phyloP scores from a whole-genome alignment of 2,888 invertebrate genomes.

The Helobdella robusta region DNA sequence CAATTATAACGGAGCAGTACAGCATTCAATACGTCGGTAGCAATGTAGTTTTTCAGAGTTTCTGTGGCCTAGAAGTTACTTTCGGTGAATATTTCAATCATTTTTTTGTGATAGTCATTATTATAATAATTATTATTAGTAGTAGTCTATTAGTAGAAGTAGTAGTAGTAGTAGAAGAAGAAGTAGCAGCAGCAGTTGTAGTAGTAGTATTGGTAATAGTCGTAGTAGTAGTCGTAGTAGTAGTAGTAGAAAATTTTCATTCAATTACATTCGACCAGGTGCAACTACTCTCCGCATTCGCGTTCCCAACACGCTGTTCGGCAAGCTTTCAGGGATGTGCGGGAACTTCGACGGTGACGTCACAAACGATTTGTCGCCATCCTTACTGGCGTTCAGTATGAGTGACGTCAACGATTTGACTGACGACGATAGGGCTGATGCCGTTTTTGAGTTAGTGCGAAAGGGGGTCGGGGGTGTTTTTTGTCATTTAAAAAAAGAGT shows the following conservation, averaged over 20 bases:
- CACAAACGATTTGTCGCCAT: not conserved
- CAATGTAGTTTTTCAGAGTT: not conserved
- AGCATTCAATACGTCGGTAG: not conserved
- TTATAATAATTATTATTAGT: no score
- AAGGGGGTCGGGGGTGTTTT: not conserved
- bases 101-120: no score
- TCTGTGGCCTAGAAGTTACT: conserved; percentile 1
- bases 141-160: no score
- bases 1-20: conserved; percentile 10
- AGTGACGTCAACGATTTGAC: not conserved
- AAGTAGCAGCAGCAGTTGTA: no score
- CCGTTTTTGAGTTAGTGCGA: not conserved
- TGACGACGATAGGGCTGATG: not conserved
- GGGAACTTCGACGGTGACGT: conserved; percentile 13
- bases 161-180: no score
- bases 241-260: no score
- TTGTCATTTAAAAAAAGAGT: not conserved
- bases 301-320: not conserved
- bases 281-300: not conserved
- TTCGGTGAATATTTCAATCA: no score
- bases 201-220: no score
- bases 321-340: not conserved
- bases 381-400: not conserved
- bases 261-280: not conserved
- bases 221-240: no score